Conservation (phyloP, 1,140 invertebrate species). For the Drosophila punjabiensis region DNA sequence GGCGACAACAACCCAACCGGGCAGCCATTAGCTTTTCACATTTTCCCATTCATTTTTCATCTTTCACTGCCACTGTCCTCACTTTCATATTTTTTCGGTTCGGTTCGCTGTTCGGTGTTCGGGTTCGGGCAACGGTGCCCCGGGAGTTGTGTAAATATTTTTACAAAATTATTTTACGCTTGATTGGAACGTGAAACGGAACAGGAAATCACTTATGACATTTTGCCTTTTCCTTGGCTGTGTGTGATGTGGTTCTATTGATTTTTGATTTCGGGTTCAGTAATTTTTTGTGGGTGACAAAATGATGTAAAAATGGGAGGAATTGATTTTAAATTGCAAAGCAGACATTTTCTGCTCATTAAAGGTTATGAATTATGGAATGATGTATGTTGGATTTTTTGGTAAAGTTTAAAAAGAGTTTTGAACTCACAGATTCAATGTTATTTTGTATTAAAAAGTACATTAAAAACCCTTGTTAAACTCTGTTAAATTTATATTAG, state of each 20-base stretch:
- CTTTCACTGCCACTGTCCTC: constrained; percentile 16
- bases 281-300: constrained; percentile 54
- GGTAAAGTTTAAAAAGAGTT: background rate
- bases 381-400: too few species aligned
- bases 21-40: constrained; percentile 69
- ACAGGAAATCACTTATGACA: constrained; percentile 82
- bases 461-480: background rate
- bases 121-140: constrained; percentile 17
- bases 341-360: background rate
- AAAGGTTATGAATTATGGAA: constrained; percentile 21
- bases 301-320: constrained; percentile 43
- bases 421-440: too few species aligned
- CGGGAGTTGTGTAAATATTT: constrained; percentile 73
- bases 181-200: constrained; percentile 70
- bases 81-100: constrained; percentile 17
- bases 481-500: background rate
- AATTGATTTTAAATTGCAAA: constrained; percentile 35
- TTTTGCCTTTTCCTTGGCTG: constrained; percentile 44
- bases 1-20: constrained; percentile 22
- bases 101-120: background rate
- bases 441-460: too few species aligned
- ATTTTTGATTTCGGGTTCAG: constrained; percentile 75
- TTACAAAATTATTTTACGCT: constrained; percentile 78
- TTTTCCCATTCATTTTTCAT: constrained; percentile 52
- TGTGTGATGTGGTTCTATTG: constrained; percentile 56